Percentiles rank a stretch among this genome's conserved stretches.
phyloP scores from a whole-genome alignment of 2,113 vertebrate genomes.

The Pogonocichla stellata region DNA sequence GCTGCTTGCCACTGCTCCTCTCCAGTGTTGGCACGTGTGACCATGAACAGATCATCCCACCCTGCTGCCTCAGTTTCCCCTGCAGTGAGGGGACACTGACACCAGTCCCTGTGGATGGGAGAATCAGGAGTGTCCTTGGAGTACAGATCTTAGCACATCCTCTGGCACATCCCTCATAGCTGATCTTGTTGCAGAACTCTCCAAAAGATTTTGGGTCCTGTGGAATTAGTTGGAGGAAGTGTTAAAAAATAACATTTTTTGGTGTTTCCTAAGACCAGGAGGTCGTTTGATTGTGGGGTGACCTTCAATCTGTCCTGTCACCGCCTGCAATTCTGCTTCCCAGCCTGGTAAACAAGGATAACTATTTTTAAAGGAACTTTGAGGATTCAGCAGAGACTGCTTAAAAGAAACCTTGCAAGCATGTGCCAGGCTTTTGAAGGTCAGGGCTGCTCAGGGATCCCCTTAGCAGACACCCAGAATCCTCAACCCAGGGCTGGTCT shows the following conservation, averaged over 20 bases:
- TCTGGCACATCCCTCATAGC: not conserved
- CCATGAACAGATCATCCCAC: no score
- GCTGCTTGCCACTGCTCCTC: no score
- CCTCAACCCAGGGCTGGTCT: not conserved
- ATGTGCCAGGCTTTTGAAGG: not conserved
- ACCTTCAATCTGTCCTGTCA: not conserved
- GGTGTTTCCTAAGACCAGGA: not conserved
- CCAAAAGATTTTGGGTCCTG: not conserved
- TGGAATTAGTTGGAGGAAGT: not conserved
- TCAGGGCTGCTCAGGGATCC: not conserved
- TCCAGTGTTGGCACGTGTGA: no score
- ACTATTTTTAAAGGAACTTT: not conserved
- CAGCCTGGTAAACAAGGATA: not conserved
- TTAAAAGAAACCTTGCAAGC: not conserved
- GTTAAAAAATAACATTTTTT: not conserved
- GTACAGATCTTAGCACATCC: not conserved
- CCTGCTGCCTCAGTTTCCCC: no score
- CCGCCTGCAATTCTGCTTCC: not conserved
- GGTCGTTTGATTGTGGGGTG: not conserved
- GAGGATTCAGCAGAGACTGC: not conserved
- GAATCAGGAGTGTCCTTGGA: no score
- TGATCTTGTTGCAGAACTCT: not conserved
- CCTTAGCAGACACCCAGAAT: not conserved
- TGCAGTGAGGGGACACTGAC: no score
- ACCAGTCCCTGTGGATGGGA: no score